A percentile compares a stretch with the other conserved stretches of the same genome.
Evolutionary conservation across 2,888 invertebrate genomes (phyloP).

Genomic region (Sepioteuthis lessoniana): DNA sequence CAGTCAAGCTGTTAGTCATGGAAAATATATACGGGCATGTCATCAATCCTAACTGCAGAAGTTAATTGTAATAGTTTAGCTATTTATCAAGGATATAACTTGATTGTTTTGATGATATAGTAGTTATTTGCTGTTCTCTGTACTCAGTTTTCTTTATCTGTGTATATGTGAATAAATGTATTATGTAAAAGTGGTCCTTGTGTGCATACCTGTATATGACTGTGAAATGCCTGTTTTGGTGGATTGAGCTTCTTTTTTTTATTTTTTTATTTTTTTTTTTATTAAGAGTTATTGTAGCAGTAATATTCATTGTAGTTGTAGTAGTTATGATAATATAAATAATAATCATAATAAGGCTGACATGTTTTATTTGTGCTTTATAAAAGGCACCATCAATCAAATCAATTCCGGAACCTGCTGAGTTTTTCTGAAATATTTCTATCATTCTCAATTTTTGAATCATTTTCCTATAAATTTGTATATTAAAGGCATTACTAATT

Average conservation of each 20-base stretch:
- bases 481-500: not conserved
- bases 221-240: no score
- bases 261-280: no score
- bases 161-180: not conserved
- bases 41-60: not conserved
- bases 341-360: not conserved
- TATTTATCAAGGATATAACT: not conserved
- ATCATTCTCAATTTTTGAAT: not conserved
- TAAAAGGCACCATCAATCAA: not conserved
- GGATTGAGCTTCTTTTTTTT: no score
- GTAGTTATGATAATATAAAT: not conserved
- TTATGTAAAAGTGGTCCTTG: not conserved
- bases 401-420: constrained; percentile 1
- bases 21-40: not conserved
- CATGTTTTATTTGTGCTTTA: not conserved
- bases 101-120: not conserved
- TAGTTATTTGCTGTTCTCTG: not conserved
- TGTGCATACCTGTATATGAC: not conserved
- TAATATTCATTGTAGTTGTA: not conserved
- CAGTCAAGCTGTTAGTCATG: not conserved
- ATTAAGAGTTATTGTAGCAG: not conserved
- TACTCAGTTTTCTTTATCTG: not conserved
- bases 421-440: not conserved
- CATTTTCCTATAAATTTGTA: not conserved
- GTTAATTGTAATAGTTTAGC: not conserved